These are phyloP conservation scores for Lithobius niger DNA, from an alignment of 1,140 invertebrate genomes.

Conservation along the genomic window DNA sequence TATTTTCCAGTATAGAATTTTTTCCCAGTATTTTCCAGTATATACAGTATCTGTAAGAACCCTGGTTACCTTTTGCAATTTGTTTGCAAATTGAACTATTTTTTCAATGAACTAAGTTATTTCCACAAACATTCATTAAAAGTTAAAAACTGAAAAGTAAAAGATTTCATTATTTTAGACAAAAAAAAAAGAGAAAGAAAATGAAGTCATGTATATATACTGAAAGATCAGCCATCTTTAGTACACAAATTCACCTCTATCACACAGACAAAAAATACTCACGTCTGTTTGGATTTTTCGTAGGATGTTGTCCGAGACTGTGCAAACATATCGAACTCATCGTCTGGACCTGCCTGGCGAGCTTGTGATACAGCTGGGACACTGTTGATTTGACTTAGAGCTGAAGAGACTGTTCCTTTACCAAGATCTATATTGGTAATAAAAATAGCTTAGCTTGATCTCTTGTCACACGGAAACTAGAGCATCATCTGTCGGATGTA, in stretches of 20 bases:
- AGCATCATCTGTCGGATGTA: too few relatives aligned
- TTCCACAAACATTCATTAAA: background rate
- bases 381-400: constrained; percentile 18
- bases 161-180: background rate
- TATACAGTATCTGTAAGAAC: too few relatives aligned
- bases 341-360: constrained; percentile 29
- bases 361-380: constrained; percentile 4
- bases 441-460: too few relatives aligned
- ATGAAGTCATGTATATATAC: background rate
- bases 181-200: background rate
- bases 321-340: constrained; percentile 84
- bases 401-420: constrained; percentile 19
- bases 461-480: too few relatives aligned
- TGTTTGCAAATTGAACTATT: too few relatives aligned
- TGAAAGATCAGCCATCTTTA: background rate
- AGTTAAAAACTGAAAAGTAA: background rate
- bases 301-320: constrained; percentile 65
- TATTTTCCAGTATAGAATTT: too few relatives aligned
- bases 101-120: constrained; percentile 18
- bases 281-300: constrained; percentile 43
- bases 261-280: background rate
- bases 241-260: background rate
- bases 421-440: too few relatives aligned
- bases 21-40: too few relatives aligned
- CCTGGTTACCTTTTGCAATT: too few relatives aligned